These are phyloP conservation scores for Epicauta chinensis DNA, from an alignment of 1,140 invertebrate species.

Conservation along the genomic window DNA sequence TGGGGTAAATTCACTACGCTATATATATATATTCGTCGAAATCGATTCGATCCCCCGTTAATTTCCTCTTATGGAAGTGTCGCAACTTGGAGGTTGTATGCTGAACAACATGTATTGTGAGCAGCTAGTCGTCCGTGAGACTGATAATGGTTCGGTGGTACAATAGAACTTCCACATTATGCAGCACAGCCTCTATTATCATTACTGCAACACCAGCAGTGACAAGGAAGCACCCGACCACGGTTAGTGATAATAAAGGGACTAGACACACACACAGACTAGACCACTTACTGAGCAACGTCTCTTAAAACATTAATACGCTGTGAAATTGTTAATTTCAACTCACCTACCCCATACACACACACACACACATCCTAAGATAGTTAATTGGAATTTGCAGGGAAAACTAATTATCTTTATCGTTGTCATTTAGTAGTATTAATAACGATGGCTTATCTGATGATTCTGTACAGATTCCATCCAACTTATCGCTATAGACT, in stretches of 20 bases:
- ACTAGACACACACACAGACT: background rate
- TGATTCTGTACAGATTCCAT: no score
- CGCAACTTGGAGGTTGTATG: conserved; percentile 15
- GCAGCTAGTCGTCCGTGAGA: conserved; percentile 23
- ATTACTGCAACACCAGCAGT: background rate
- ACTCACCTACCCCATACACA: conserved; percentile 23
- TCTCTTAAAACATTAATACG: conserved; percentile 16
- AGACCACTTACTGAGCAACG: background rate
- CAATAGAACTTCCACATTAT: conserved; percentile 17
- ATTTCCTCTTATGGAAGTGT: conserved; percentile 16
- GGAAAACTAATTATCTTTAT: conserved; percentile 33
- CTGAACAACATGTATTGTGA: conserved; percentile 20
- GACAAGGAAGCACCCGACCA: conserved; percentile 5
- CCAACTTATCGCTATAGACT: no score
- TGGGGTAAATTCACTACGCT: no score
- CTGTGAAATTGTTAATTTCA: conserved; percentile 34
- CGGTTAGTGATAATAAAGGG: background rate
- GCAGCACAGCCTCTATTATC: conserved; percentile 9
- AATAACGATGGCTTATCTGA: no score
- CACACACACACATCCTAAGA: conserved; percentile 8
- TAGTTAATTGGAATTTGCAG: conserved; percentile 8
- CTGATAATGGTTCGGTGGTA: conserved; percentile 19
- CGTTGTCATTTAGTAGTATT: conserved; percentile 2
- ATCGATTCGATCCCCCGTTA: conserved; percentile 6
- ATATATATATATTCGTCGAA: no score